Evolutionary conservation across 2,888 invertebrate genomes (phyloP), one percentile per base, ranked within the genome.

Genomic region (Zelleria hepariella): DNA sequence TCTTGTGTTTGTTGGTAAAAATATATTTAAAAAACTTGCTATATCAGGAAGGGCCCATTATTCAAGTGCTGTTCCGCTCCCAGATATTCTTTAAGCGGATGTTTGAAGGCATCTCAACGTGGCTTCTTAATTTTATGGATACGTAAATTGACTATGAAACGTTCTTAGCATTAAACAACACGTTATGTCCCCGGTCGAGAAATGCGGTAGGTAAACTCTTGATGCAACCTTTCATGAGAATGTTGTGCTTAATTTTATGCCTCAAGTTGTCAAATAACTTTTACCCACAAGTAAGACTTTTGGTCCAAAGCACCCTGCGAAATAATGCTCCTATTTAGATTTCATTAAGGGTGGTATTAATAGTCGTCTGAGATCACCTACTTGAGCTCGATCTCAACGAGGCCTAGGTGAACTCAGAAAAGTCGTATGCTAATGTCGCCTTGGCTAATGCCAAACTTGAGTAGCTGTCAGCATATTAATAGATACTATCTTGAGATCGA

Each of bases 121-220:
- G 47, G 66, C 67, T 72, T 73, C 73, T 73, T 74, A 74, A 75
- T 76, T 76, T 78, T 74, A 78, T 75, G 70, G 68, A 67, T 65
- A 63, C 67, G 67, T 68, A 64, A 70, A 68, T 68, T 61, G 66
- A 63, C 53, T 53, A 53, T 25, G 53, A 53, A 54, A 54, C 26
- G 25, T 6, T 54, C 18, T 25, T n/a, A 15, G n/a, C 54, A n/a
- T 54, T 54, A 25, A 54, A 54, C 54, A 54, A 54, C 25, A 54
- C 20, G 54, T 54, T 54, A 54, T 51, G 54, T 54, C 54, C 26
- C 18, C 54, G n/a, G 8, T n/a, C 8, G 26, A 25, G 54, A 26
- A 18, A 26, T 18, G 54, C 26, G 54, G 54, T 54, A 54, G 54
- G 54, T 54, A 54, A 53, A 25, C 53, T 4, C 7, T 54, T 10